A percentile compares a stretch with the other conserved stretches of the same genome.
These are phyloP conservation scores for Craseonycteris thonglongyai DNA, from an alignment of 2,113 vertebrate genomes.

Conservation along the genomic window DNA sequence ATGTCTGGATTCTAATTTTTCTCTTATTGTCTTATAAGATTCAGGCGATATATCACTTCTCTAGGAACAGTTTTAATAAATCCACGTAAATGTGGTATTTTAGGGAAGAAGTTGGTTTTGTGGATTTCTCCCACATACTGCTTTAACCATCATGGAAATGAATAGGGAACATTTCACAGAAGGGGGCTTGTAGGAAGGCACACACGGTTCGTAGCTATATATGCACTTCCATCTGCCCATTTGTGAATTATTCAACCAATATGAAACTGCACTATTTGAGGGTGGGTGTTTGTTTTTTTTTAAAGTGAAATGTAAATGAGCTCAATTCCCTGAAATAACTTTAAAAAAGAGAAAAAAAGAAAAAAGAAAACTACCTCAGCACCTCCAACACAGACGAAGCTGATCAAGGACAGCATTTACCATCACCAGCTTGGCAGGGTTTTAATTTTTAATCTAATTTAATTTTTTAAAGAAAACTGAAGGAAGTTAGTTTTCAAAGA, in stretches of 20 bases:
- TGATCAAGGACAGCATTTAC: slow-evolving; percentile 12
- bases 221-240: slow-evolving; percentile 49
- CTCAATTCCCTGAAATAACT: slow-evolving; percentile 38
- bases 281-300: neutral
- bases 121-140: neutral
- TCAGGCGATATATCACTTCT: neutral
- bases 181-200: neutral
- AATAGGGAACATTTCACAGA: neutral
- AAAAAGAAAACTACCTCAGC: slow-evolving; percentile 31
- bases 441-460: too few relatives aligned
- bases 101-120: slow-evolving; percentile 35
- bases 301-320: slow-evolving; percentile 50
- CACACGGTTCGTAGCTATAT: slow-evolving; percentile 28
- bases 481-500: slow-evolving; percentile 22
- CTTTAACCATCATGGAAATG: neutral
- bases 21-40: neutral
- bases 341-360: slow-evolving; percentile 50
- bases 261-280: neutral
- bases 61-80: slow-evolving; percentile 26
- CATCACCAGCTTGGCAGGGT: neutral
- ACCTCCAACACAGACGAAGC: neutral
- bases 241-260: slow-evolving; percentile 56
- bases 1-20: neutral
- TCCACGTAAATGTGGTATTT: neutral
- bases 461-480: slow-evolving; percentile 28